A percentile compares a stretch with the other conserved stretches of the same genome.
Conservation (phyloP, 2,888 invertebrate genomes). For the Drosophila gaucha region DNA sequence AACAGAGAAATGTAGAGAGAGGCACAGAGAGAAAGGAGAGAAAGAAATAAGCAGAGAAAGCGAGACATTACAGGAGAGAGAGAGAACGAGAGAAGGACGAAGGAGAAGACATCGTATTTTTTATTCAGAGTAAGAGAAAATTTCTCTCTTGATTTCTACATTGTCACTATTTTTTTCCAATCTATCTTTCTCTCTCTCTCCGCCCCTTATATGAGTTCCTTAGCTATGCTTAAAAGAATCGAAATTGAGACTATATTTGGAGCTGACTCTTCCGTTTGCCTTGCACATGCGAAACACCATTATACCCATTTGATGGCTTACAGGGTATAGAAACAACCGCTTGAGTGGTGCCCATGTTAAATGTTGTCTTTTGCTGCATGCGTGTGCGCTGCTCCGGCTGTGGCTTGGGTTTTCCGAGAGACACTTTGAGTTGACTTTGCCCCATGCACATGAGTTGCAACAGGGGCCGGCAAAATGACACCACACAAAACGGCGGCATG, state of each 20-base stretch:
- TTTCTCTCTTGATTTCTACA: neutral
- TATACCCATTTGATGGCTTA: neutral
- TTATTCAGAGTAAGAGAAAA: neutral
- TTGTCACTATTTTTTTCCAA: neutral
- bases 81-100: too few relatives aligned
- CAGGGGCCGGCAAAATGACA: conserved; percentile 50
- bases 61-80: too few relatives aligned
- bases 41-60: too few relatives aligned
- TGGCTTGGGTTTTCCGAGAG: conserved; percentile 29
- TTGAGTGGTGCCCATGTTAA: conserved; percentile 33
- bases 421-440: conserved; percentile 48
- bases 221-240: too few relatives aligned
- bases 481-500: conserved; percentile 49
- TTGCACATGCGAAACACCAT: neutral
- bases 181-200: neutral
- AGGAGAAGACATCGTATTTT: too few relatives aligned
- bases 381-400: conserved; percentile 15
- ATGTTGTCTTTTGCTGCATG: conserved; percentile 30
- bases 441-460: conserved; percentile 59
- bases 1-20: too few relatives aligned
- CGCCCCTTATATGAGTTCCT: too few relatives aligned
- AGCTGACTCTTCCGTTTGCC: neutral
- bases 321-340: conserved; percentile 22
- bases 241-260: too few relatives aligned
- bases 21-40: too few relatives aligned